Evolutionary conservation across 1,140 invertebrate genomes (phyloP), one percentile per base, ranked within the genome.

Genomic region (Bombus confusus): DNA sequence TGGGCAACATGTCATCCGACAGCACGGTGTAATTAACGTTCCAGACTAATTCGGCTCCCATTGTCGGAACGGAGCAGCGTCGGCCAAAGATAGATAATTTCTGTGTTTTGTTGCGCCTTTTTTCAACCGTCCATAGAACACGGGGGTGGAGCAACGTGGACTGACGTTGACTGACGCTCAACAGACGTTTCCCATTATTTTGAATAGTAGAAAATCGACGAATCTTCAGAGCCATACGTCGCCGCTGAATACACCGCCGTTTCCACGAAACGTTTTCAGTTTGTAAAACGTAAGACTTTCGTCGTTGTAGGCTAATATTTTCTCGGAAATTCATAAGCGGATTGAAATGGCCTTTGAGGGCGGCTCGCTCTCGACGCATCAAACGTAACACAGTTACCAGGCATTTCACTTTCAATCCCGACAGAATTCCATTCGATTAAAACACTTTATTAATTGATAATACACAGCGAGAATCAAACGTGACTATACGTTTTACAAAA

Each of bases 181-280:
- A 92, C 91, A 90, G 93, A 93, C 93, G 87, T 93, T 93, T 91
- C 89, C 91, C 91, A 94, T 94, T 93, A 93, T 93, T 93, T 92
- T 92, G 88, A 91, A 93, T 93, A 91, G 86, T 88, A 87, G 87
- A 88, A 93, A 94, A 91, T 93, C 88, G 90, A 91, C 84, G 88
- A 88, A 87, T 90, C 80, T 73, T 52, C 39, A 43, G 68, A 62
- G 76, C 85, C 64, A 84, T 77, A 34, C 80, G 76, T 80, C 81
- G 74, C 59, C 66, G 52, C 4, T 82, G 69, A 76, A 74, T 86
- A 86, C 76, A 25, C 31, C 62, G 37, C 18, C 66, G 39, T 12
- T 80, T 84, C 79, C 57, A 81, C 57, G 76, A 84, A 68, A 57
- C 66, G 34, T 74, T 62, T 43, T n/a, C 69, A 73, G 6, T 72